Evolutionary conservation across 2,888 invertebrate genomes (phyloP).

Genomic region (Andrena marginata): DNA sequence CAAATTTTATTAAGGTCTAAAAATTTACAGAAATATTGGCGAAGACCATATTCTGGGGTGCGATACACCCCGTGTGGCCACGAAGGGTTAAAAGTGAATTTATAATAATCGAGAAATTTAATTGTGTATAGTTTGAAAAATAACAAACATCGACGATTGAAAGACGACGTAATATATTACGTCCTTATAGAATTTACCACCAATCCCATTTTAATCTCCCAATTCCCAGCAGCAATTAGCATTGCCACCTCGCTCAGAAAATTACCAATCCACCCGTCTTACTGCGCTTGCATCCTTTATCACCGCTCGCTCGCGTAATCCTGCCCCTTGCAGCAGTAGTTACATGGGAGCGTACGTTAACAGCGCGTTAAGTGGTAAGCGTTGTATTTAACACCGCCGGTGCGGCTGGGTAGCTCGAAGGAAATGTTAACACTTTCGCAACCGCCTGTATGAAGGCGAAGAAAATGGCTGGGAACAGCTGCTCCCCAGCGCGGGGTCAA

Average conservation of each 20-base stretch:
- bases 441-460: constrained; percentile 32
- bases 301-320: neutral
- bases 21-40: no score
- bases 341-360: neutral
- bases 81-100: no score
- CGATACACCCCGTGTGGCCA: no score
- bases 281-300: neutral
- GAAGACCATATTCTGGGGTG: no score
- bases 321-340: constrained; percentile 7
- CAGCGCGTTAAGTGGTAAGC: constrained; percentile 13
- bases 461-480: constrained; percentile 23
- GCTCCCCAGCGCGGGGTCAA: neutral
- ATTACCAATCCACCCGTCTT: neutral
- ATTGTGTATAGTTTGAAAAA: no score
- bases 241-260: neutral
- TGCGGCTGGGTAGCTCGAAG: constrained; percentile 10
- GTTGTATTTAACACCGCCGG: constrained; percentile 31
- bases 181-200: no score
- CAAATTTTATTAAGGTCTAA: no score
- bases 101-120: no score
- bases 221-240: no score
- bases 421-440: constrained; percentile 41
- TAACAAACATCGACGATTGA: no score
- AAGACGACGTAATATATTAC: no score
- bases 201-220: no score